phyloP scores from a whole-genome alignment of 2,888 invertebrate genomes.

The Plagodis dolabraria region DNA sequence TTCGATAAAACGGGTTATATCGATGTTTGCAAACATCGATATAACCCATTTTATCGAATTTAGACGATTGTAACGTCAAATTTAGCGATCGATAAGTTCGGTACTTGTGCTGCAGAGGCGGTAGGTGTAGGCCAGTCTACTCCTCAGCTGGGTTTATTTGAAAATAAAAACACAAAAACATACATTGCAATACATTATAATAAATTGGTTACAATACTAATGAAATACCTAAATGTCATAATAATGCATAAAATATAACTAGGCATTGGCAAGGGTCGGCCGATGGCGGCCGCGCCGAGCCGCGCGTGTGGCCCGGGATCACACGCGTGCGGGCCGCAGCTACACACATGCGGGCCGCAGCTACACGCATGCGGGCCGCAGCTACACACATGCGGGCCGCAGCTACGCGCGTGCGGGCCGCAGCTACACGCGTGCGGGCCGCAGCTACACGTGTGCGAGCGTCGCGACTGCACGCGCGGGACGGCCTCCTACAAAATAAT shows the following conservation, averaged over 20 bases:
- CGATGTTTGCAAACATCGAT: too few species aligned
- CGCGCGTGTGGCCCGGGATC: neutral
- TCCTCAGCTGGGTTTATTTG: constrained; percentile 32
- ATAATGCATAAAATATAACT: constrained; percentile 65
- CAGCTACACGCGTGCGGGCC: constrained; percentile 47
- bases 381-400: constrained; percentile 51
- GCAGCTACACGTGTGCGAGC: constrained; percentile 39
- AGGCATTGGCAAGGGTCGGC: constrained; percentile 78
- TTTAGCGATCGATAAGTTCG: too few species aligned
- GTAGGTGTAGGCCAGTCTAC: too few species aligned
- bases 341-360: constrained; percentile 51
- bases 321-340: constrained; percentile 28
- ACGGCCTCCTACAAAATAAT: constrained; percentile 24
- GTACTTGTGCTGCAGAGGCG: too few species aligned
- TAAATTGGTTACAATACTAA: constrained; percentile 31
- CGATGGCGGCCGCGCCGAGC: constrained; percentile 49
- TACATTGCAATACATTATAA: constrained; percentile 36
- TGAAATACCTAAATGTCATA: constrained; percentile 49
- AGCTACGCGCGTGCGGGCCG: constrained; percentile 33
- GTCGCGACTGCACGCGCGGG: constrained; percentile 37
- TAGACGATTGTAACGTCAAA: too few species aligned
- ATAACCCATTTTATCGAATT: too few species aligned
- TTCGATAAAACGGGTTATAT: too few species aligned
- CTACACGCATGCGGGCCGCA: constrained; percentile 31
- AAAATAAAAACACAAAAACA: constrained; percentile 34